Evolutionary conservation across 2,113 vertebrate genomes (phyloP).

Genomic region (Perca flavescens): DNA sequence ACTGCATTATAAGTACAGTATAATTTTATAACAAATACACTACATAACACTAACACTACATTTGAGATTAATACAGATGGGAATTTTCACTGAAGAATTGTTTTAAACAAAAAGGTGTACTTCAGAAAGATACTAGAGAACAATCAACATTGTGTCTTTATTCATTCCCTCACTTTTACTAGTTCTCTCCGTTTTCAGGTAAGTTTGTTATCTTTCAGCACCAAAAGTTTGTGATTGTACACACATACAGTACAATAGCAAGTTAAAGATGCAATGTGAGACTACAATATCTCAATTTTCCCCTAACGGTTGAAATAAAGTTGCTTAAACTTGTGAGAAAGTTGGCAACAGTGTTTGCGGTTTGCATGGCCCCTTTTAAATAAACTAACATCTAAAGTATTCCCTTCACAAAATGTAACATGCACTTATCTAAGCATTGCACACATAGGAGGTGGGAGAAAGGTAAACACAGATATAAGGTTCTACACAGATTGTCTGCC

Average conservation of each 20-base stretch:
- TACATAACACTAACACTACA: not conserved
- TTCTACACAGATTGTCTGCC: slow-evolving; percentile 8
- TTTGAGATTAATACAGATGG: not conserved
- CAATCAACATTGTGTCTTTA: not conserved
- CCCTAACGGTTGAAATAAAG: too few relatives aligned
- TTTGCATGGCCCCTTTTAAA: too few relatives aligned
- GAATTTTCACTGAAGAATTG: not conserved
- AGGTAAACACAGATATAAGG: slow-evolving; percentile 36
- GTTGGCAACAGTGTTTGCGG: too few relatives aligned
- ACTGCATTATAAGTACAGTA: not conserved
- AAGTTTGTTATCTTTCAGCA: too few relatives aligned
- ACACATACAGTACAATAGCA: not conserved
- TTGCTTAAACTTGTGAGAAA: too few relatives aligned
- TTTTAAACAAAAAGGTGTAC: not conserved
- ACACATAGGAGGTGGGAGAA: not conserved
- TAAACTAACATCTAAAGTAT: too few relatives aligned
- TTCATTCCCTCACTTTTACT: not conserved
- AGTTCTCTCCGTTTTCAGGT: not conserved
- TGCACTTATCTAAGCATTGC: not conserved
- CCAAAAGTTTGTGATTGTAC: not conserved
- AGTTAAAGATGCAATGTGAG: not conserved
- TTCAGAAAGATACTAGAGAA: not conserved
- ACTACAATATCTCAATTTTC: too few relatives aligned
- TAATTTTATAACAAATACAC: too few relatives aligned
- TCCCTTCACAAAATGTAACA: not conserved